These are phyloP conservation scores for Pseudopipra pipra DNA, from an alignment of 2,113 vertebrate species.

Conservation along the genomic window DNA sequence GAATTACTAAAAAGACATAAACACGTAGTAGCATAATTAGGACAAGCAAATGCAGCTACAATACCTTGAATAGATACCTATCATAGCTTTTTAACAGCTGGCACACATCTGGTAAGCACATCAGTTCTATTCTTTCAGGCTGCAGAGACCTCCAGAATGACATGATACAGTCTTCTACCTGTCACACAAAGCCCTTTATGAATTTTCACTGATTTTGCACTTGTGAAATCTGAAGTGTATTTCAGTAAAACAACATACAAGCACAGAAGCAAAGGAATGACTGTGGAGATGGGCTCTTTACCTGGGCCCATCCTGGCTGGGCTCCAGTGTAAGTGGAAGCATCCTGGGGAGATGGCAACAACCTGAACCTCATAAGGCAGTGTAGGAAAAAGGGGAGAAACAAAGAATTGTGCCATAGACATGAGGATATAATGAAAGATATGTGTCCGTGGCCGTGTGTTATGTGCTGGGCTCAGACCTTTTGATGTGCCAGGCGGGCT, in stretches of 20 bases:
- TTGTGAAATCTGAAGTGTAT: background rate
- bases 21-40: background rate
- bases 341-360: background rate
- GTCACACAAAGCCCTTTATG: background rate
- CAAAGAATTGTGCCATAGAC: background rate
- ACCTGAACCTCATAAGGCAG: background rate
- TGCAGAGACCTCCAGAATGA: constrained; percentile 74
- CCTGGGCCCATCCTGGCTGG: background rate
- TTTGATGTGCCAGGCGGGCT: background rate
- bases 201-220: background rate
- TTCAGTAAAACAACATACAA: background rate
- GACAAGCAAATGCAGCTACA: background rate
- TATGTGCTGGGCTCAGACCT: background rate
- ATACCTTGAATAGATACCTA: constrained; percentile 71
- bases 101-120: constrained; percentile 64
- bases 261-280: background rate
- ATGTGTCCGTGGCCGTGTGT: background rate
- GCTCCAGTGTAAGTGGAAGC: background rate
- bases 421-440: background rate
- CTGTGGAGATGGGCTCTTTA: background rate
- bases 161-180: constrained; percentile 64
- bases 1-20: background rate
- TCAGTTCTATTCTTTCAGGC: constrained; percentile 47
- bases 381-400: background rate
- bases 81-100: constrained; percentile 68